A percentile compares a stretch with the other conserved stretches of the same genome.
Evolutionary conservation across 30 jellyfish, hydroid and myxozoan genomes (phyloP).

Genomic region (Aurelia coerulea): DNA sequence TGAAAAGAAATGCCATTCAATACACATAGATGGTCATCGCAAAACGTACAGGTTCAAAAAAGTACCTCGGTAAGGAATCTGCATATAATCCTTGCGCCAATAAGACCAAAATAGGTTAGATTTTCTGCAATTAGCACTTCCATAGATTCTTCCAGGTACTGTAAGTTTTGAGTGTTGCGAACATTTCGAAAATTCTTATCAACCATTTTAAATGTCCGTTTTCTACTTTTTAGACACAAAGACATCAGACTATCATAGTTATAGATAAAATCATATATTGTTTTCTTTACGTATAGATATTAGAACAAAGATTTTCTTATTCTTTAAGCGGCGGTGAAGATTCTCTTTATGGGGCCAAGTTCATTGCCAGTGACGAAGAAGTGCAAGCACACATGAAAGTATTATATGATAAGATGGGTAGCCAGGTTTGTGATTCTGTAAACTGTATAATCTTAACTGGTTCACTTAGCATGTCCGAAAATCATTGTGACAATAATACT

Average conservation of each 20-base stretch:
- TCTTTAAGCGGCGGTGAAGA: background rate
- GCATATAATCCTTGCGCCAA: background rate
- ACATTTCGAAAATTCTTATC: no score
- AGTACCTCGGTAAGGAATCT: slow-evolving; percentile 25
- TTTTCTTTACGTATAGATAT: no score
- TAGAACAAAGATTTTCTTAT: background rate
- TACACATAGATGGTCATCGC: slow-evolving; percentile 34
- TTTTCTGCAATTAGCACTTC: no score
- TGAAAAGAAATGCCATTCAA: slow-evolving; percentile 23
- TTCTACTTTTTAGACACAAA: no score
- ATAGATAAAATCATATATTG: no score
- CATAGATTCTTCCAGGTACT: no score
- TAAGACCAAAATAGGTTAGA: background rate
- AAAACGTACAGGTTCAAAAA: slow-evolving; percentile 21
- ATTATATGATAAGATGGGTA: slow-evolving; percentile 44
- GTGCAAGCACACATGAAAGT: slow-evolving; percentile 43
- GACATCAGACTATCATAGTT: no score
- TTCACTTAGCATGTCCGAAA: background rate
- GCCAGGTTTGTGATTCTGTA: slow-evolving; percentile 35
- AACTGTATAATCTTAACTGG: background rate
- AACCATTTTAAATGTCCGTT: no score
- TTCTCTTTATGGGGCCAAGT: background rate
- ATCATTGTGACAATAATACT: background rate
- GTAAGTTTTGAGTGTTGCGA: no score
- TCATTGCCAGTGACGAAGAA: slow-evolving; percentile 32